Evolutionary conservation across 2,113 vertebrate species (phyloP), one percentile per base, ranked within the genome.

Genomic region (Probosciger aterrimus): DNA sequence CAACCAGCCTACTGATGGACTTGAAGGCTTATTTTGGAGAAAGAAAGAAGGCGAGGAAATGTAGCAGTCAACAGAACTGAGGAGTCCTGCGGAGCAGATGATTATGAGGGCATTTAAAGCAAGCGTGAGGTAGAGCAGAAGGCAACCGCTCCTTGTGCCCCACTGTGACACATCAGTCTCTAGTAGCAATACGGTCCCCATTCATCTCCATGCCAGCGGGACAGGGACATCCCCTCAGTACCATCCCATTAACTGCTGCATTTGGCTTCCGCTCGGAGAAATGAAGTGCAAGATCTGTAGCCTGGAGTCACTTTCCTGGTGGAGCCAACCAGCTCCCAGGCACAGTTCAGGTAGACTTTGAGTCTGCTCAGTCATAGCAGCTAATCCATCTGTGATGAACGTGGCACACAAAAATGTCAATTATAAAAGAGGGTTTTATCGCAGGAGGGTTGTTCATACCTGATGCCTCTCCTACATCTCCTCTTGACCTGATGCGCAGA

Each of bases 391-490:
- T 57, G 7, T 27, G 73, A 41, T 24, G 73, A 86, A 39, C 0
- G 14, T 46, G 82, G 71, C 69, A 79, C 27, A 35, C 23, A 31
- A 44, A 87, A 93, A 83, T 43, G 81, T 76, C 88, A 88, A 5
- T 76, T 60, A 89, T 75, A 28, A 71, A 91, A 86, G 49, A 35
- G 86, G 82, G 33, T 49, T 87, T 81, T 65, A 76, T 46, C 1
- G 88, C 89, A 94, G 85, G 86, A 80, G 62, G 44, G 52, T 82
- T 87, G 70, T 70, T 92, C 93, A 50, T 96, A 96, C 91, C 94
- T 96, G 96, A 89, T 88, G 95, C 94, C 96, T 95, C 82, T 93
- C 95, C 95, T 97, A 95, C 74, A 95, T 95, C 94, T 97, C 89
- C 82, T 96, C 95, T 95, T 93, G 93, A 95, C 91, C 91, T 95